phyloP scores from a whole-genome alignment of 1,140 invertebrate genomes.

The Aphelinus certus region DNA sequence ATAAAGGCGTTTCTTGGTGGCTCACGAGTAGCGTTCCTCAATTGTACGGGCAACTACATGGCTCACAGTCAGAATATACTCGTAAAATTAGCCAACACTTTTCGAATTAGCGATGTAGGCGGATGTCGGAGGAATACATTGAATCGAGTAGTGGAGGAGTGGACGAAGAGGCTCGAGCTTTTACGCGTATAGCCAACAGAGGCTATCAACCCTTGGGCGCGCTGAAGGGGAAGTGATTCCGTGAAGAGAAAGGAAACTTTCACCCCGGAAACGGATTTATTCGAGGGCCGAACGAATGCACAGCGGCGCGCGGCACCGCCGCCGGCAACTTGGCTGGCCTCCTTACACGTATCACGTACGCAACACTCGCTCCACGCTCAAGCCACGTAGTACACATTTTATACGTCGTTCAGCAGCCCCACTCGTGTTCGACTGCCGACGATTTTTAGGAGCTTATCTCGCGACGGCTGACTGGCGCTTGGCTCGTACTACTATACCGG shows the following conservation, averaged over 20 bases:
- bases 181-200: no score
- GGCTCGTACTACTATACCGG: no score
- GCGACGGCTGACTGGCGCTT: not conserved
- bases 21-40: no score
- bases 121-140: no score
- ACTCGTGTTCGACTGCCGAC: no score
- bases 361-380: not conserved
- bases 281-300: not conserved
- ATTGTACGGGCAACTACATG: not conserved
- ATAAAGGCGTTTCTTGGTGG: no score
- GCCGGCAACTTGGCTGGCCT: not conserved
- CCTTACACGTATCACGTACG: not conserved
- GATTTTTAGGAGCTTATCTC: not conserved
- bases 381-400: not conserved
- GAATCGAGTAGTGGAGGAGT: no score
- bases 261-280: not conserved
- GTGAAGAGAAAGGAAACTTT: not conserved
- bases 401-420: not conserved
- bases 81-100: no score
- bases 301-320: not conserved
- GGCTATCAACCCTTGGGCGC: not conserved
- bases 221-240: constrained; percentile 4
- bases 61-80: not conserved
- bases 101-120: no score
- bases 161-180: no score